Conservation (phyloP, 2,888 invertebrate genomes). For the Cordilura impudica region DNA sequence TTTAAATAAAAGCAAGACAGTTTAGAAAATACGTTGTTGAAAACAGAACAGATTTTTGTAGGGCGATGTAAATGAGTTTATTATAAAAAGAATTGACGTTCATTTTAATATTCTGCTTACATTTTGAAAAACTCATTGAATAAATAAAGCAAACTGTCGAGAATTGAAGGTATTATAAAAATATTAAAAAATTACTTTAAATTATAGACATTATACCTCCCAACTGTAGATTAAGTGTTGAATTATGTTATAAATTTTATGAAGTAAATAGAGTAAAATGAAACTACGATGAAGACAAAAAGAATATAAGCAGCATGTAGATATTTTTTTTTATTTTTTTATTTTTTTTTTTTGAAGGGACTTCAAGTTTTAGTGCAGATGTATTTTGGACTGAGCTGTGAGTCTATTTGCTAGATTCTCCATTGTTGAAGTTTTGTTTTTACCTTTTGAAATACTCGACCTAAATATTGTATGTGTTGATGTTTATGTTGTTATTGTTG, state of each 20-base stretch:
- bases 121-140: neutral
- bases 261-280: neutral
- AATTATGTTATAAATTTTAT: slow-evolving; percentile 36
- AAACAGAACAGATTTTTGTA: neutral
- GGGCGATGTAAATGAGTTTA: neutral
- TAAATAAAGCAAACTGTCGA: neutral
- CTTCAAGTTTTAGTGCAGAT: slow-evolving; percentile 23
- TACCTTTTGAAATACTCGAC: slow-evolving; percentile 32
- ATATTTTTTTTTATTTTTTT: neutral
- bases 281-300: neutral
- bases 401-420: neutral
- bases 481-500: neutral
- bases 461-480: slow-evolving; percentile 11
- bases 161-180: neutral
- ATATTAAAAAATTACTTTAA: slow-evolving; percentile 43
- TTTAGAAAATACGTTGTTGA: neutral
- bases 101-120: neutral
- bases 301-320: neutral
- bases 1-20: neutral
- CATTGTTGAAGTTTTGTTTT: neutral
- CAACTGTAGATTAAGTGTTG: slow-evolving; percentile 48
- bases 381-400: neutral
- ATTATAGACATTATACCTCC: slow-evolving; percentile 47
- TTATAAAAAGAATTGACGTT: neutral
- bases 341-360: neutral